Percentiles rank a stretch among this genome's conserved stretches.
These are phyloP conservation scores for Cephus runcator DNA, from an alignment of 2,888 invertebrate genomes.

Conservation along the genomic window DNA sequence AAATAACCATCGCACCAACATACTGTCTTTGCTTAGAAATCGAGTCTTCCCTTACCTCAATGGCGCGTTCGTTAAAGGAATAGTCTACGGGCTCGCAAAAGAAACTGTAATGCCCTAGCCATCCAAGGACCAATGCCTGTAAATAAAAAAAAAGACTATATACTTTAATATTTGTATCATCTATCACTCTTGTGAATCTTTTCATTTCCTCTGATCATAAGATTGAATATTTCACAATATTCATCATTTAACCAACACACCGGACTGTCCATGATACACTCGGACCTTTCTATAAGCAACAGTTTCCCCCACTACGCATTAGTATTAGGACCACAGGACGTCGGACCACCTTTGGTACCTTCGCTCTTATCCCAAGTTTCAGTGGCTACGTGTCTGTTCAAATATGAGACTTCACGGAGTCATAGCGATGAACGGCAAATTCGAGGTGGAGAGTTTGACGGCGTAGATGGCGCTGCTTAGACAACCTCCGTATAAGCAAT, in stretches of 20 bases:
- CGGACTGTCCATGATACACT: not conserved
- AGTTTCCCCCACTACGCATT: too few species aligned
- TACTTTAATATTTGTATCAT: not conserved
- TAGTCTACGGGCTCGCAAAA: conserved; percentile 80
- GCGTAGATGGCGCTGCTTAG: too few species aligned
- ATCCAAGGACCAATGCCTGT: conserved; percentile 60
- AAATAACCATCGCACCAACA: not conserved
- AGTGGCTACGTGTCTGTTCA: too few species aligned
- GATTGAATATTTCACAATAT: not conserved
- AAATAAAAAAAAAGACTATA: not conserved
- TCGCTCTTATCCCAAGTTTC: too few species aligned
- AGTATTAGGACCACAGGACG: too few species aligned
- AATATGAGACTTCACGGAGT: too few species aligned
- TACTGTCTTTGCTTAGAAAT: not conserved
- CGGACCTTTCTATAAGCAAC: too few species aligned
- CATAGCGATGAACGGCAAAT: too few species aligned
- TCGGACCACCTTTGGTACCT: too few species aligned
- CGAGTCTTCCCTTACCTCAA: conserved; percentile 62
- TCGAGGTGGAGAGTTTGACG: too few species aligned
- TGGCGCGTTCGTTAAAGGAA: conserved; percentile 70
- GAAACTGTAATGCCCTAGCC: conserved; percentile 73
- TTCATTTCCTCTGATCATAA: not conserved
- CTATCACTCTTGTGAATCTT: not conserved
- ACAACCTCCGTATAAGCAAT: too few species aligned
- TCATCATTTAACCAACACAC: not conserved